These are phyloP conservation scores for Clarias platycephalus DNA, from an alignment of 2,797 vertebrate genomes.

Conservation along the genomic window DNA sequence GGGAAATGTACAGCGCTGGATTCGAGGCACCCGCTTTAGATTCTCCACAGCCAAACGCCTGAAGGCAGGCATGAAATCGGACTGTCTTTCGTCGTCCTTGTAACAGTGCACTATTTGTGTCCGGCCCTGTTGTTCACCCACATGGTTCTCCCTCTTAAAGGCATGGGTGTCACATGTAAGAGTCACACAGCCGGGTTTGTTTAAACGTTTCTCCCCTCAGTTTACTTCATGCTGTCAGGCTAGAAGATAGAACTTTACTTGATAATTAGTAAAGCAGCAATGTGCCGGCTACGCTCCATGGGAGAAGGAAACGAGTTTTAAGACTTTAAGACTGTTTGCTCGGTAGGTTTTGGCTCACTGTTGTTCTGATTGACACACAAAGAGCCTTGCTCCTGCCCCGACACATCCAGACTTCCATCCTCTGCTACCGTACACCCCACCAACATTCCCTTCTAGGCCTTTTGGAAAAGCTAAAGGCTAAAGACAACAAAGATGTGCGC, in stretches of 20 bases:
- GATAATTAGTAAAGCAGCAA: background rate
- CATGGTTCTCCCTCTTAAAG: slow-evolving; percentile 44
- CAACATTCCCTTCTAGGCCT: slow-evolving; percentile 34
- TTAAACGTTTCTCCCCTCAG: background rate
- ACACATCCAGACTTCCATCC: slow-evolving; percentile 40
- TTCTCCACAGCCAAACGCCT: slow-evolving; percentile 48
- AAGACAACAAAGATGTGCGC: slow-evolving; percentile 48
- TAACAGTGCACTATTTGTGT: slow-evolving; percentile 57
- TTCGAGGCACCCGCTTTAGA: slow-evolving; percentile 50
- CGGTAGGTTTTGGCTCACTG: slow-evolving; percentile 45
- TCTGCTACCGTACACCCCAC: background rate
- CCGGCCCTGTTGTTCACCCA: slow-evolving; percentile 42
- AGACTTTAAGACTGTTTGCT: slow-evolving; percentile 16
- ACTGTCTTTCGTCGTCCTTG: slow-evolving; percentile 49
- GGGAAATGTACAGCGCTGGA: slow-evolving; percentile 43
- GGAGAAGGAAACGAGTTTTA: slow-evolving; percentile 28
- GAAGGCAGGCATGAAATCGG: slow-evolving; percentile 52
- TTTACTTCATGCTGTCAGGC: background rate
- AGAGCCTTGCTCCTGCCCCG: slow-evolving; percentile 49
- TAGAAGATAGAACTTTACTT: background rate
- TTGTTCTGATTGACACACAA: slow-evolving; percentile 53
- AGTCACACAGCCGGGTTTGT: slow-evolving; percentile 47
- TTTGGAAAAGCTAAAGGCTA: slow-evolving; percentile 37
- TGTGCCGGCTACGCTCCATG: background rate
- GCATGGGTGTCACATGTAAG: slow-evolving; percentile 55